Evolutionary conservation across 2,113 vertebrate genomes (phyloP).

Genomic region (Epinephelus lanceolatus): DNA sequence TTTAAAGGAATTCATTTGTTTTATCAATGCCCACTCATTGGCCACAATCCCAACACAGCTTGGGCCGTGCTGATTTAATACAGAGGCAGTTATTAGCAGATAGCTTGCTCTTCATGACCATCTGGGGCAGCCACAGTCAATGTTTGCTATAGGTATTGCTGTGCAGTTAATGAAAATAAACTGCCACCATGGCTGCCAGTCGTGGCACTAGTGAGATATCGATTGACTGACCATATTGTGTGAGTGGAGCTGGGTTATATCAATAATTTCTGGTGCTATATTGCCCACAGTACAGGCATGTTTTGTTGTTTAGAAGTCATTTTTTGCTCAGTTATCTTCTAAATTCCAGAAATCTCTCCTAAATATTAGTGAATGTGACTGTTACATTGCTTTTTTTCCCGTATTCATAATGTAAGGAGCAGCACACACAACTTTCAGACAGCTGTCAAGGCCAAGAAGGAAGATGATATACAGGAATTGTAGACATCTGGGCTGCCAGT

Average conservation of each 20-base stretch:
- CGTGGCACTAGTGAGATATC: background rate
- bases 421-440: constrained; percentile 9
- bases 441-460: background rate
- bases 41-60: constrained; percentile 40
- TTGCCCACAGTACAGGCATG: background rate
- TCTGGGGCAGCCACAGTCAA: constrained; percentile 19
- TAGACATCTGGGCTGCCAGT: constrained; percentile 35
- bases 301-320: background rate
- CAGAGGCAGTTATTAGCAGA: constrained; percentile 20
- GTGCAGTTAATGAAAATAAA: constrained; percentile 20
- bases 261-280: background rate
- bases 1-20: constrained; percentile 42
- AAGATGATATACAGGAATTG: constrained; percentile 18
- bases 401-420: background rate
- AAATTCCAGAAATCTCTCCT: background rate
- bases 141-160: constrained; percentile 16
- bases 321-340: background rate
- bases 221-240: background rate
- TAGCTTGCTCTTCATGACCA: constrained; percentile 6
- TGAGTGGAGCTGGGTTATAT: constrained; percentile 7
- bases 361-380: background rate
- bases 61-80: background rate
- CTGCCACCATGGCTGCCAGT: background rate
- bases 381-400: background rate
- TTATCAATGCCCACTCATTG: constrained; percentile 39